These are phyloP conservation scores for Apoderus coryli DNA, from an alignment of 2,888 invertebrate genomes.

Conservation along the genomic window DNA sequence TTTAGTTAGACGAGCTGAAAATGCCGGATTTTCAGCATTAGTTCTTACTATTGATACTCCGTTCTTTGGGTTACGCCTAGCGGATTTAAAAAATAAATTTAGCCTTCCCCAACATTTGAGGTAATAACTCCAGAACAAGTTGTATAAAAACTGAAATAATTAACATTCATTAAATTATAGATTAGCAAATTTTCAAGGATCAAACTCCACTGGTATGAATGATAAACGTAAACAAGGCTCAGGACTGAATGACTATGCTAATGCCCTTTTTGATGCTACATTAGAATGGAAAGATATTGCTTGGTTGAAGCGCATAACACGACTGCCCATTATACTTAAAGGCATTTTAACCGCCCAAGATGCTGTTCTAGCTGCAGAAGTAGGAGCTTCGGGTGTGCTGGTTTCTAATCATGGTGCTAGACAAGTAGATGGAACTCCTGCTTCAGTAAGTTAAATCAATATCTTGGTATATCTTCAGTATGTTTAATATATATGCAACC, in stretches of 20 bases:
- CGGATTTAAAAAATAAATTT: conserved; percentile 75
- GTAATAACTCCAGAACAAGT: too few relatives aligned
- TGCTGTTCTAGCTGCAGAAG: conserved; percentile 55
- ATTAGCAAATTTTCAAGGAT: conserved; percentile 66
- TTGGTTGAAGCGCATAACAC: conserved; percentile 67
- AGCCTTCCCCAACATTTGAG: conserved; percentile 63
- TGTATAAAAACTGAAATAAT: too few relatives aligned
- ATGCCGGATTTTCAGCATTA: conserved; percentile 71
- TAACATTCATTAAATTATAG: too few relatives aligned
- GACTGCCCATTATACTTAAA: conserved; percentile 67
- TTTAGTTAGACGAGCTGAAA: conserved; percentile 65
- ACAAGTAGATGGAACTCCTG: conserved; percentile 67
- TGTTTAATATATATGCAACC: too few relatives aligned
- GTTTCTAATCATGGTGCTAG: conserved; percentile 90
- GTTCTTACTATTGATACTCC: conserved; percentile 84
- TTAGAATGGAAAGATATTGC: conserved; percentile 65
- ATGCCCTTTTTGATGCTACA: conserved; percentile 61
- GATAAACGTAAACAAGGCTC: conserved; percentile 39
- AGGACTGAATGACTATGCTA: conserved; percentile 64
- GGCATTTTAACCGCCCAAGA: conserved; percentile 77
- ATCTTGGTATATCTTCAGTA: too few relatives aligned
- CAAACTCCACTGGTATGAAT: conserved; percentile 33
- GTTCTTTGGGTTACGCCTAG: conserved; percentile 65
- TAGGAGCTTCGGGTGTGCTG: conserved; percentile 62
- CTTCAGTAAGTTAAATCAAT: conserved; percentile 50